Evolutionary conservation across 2,113 vertebrate species (phyloP), one percentile per base, ranked within the genome.

Genomic region (Probosciger aterrimus): DNA sequence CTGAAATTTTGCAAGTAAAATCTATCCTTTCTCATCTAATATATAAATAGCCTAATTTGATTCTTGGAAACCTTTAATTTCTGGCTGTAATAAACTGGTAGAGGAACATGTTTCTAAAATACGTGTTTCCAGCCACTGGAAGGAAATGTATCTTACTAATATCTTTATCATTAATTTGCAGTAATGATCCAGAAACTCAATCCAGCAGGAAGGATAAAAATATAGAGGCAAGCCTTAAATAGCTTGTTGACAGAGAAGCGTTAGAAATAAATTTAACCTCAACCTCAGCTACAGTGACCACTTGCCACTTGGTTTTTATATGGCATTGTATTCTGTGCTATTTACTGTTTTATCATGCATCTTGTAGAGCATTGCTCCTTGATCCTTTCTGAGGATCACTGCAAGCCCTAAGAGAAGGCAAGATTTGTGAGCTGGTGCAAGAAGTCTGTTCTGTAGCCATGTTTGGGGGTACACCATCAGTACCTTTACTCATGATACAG

Each of bases 31-130:
- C 76, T 93, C 33, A 12, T 96, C 53, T 82, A 55, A 65, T 52
- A 75, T 75, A 95, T 86, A 97, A 96, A 96, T 93, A 90, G 53
- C 9, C 49, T 65, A 57, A 60, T 85, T 91, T 74, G 53, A 63
- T 92, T 93, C 92, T 97, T 96, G 95, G 81, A 94, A 96, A 97
- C 74, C 53, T 82, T 95, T 92, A 86, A 94, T 94, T 97, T 96
- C 68, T 94, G 65, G 23, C 83, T 90, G 82, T 49, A 93, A 53
- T 91, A 75, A 93, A 76, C 70, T 86, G 60, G 75, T 94, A 87
- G 73, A 94, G 77, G 77, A 91, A 89, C 59, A 77, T 73, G 69
- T 95, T 93, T 97, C 91, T 95, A 94, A 93, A 93, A 88, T 95
- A 70, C n/a, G 55, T 37, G 22, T 91, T 95, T 97, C 86, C 92